Evolutionary conservation across 1,140 invertebrate genomes (phyloP), one percentile per base, ranked within the genome.

Genomic region (Augochlora pura): DNA sequence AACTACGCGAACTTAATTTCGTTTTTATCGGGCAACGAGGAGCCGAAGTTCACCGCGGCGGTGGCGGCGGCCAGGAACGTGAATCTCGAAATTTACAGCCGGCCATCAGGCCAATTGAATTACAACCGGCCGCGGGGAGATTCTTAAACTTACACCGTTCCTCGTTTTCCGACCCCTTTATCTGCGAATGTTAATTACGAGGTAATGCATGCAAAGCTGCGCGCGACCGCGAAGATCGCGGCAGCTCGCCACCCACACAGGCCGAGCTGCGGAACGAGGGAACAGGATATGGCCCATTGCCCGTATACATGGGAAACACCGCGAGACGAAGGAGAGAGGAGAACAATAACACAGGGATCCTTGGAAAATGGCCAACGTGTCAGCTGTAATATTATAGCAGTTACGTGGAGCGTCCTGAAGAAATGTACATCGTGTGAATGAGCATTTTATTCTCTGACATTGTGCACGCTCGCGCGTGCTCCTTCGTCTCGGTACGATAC

Each of bases 321-420:
- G n/a, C 46, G 25, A 25, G 57, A 39, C 49, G 23, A 18, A 80
- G 63, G 39, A 21, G 52, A 71, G 71, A 64, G n/a, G 38, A 18
- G 27, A 46, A 87, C 87, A 91, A 90, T 90, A 89, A 88, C 83
- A 86, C 75, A 69, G 52, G 39, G 68, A 81, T 69, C 68, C 82
- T 89, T 91, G 86, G 88, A 88, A 79, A 78, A 64, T 49, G 82
- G 87, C 89, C 90, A 91, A 89, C 85, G 73, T 83, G 83, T 84
- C 81, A 84, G 81, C 83, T 82, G 67, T 87, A 86, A 86, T 90
- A 88, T 91, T 87, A 88, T 85, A 80, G 84, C 86, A 86, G 89
- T 91, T 91, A 90, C 87, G 80, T 85, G 81, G 79, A 89, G 89
- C 84, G 89, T 88, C 84, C 16, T 18, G 49, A 52, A 71, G 54